phyloP scores from a whole-genome alignment of 2,797 vertebrate genomes.

The Sebastes alutus region DNA sequence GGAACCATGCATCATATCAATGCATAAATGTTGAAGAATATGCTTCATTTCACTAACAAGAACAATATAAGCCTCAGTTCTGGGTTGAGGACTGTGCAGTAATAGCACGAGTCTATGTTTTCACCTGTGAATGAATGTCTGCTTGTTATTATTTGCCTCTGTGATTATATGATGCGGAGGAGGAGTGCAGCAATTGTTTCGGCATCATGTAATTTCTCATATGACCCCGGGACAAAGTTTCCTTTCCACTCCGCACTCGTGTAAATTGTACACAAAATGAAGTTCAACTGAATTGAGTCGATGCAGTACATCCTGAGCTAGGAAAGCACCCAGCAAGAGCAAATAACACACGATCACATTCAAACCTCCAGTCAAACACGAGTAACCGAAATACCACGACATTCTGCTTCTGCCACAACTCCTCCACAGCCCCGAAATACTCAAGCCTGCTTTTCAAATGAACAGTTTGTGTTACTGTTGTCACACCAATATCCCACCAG shows the following conservation, averaged over 20 bases:
- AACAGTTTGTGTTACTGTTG: conserved; percentile 12
- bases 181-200: conserved; percentile 21
- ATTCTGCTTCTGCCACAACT: background rate
- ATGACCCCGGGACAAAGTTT: conserved; percentile 31
- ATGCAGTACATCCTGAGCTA: conserved; percentile 19
- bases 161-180: conserved; percentile 6
- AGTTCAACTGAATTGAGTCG: conserved; percentile 26
- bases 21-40: conserved; percentile 23
- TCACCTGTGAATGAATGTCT: conserved; percentile 30
- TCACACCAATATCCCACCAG: conserved; percentile 21
- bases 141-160: conserved; percentile 26
- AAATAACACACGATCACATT: conserved; percentile 22
- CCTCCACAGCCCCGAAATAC: conserved; percentile 8
- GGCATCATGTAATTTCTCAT: conserved; percentile 26
- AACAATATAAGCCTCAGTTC: conserved; percentile 15
- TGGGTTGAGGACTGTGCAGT: background rate
- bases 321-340: conserved; percentile 20
- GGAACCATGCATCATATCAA: conserved; percentile 2
- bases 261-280: conserved; percentile 21
- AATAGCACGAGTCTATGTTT: conserved; percentile 12
- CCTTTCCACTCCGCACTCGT: conserved; percentile 5
- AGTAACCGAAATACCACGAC: conserved; percentile 9
- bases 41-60: conserved; percentile 42
- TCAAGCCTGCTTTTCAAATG: conserved; percentile 19
- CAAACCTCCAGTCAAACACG: conserved; percentile 23